Evolutionary conservation across 30 jellyfish, hydroid and myxozoan species (phyloP), one percentile per base, ranked within the genome.

Genomic region (Aurelia sp.): DNA sequence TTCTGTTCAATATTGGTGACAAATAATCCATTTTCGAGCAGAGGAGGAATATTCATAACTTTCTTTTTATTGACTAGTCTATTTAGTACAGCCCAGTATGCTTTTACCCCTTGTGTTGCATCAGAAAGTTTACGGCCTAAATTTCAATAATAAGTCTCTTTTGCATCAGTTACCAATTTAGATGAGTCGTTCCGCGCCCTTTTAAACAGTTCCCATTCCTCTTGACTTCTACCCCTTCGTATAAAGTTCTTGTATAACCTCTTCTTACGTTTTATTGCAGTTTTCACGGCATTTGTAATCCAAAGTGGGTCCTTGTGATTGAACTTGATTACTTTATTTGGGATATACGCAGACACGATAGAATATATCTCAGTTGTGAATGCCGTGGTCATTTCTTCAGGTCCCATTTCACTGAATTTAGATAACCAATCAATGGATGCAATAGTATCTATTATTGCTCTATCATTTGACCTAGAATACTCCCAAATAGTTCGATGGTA

Each of bases 1-100:
- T 87, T 87, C 75, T 19, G 65, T 58, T 48, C 62, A 53, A 87
- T 13, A 59, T 77, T 80, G 7, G 96, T 87, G 62, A 87, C 73
- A 76, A 87, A 55, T 15, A 87, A 16, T 21, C 82, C 85, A 82
- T 66, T 80, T 31, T 76, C 48, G 8, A 38, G 48, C 48, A 38
- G 8, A 3, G 48, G 48, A 38, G 48, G 48, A 38, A 38, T 38
- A 38, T 4, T 38, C 90, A 50, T 20, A 24, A 47, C 40, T 66
- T 76, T 84, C 64, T 62, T 64, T 59, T 77, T 86, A 60, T 76
- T 64, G 24, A 86, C 19, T 21, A 86, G 68, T 33, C 84, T 41
- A 44, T 74, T 66, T 24, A 86, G 48, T 16, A 77, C 44, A 13
- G 84, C 64, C 91, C 91, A 81, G 67, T 81, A 65, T 30, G 83